These are phyloP conservation scores for Caenorhabditis japonica DNA, from an alignment of 2,888 invertebrate genomes.

Conservation along the genomic window DNA sequence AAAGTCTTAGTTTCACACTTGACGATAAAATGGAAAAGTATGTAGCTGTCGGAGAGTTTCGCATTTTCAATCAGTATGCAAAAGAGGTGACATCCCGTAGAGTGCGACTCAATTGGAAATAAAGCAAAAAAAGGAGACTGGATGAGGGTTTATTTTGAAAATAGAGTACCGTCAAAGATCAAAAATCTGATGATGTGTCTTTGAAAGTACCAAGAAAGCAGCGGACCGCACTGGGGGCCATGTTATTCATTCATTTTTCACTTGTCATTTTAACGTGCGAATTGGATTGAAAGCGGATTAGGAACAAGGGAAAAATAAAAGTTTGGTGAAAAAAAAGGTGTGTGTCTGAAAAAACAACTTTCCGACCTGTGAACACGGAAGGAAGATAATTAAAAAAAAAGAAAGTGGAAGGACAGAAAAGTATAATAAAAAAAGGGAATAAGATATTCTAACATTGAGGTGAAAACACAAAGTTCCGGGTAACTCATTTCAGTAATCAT, in stretches of 20 bases:
- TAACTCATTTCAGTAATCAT: slow-evolving; percentile 46
- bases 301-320: no score
- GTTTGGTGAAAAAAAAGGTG: no score
- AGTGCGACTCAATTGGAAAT: slow-evolving; percentile 10
- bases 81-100: slow-evolving; percentile 34
- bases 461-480: slow-evolving; percentile 16
- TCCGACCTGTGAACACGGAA: neutral
- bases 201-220: slow-evolving; percentile 8
- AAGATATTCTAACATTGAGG: slow-evolving; percentile 14
- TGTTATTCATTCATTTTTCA: slow-evolving; percentile 29
- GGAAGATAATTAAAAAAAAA: slow-evolving; percentile 1
- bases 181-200: slow-evolving; percentile 12
- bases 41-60: slow-evolving; percentile 7
- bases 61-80: slow-evolving; percentile 41
- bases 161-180: slow-evolving; percentile 10
- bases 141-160: slow-evolving; percentile 8
- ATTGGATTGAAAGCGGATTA: no score
- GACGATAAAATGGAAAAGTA: slow-evolving; percentile 35
- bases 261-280: no score
- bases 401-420: neutral
- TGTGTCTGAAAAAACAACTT: slow-evolving; percentile 19
- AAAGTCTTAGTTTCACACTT: no score
- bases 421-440: slow-evolving; percentile 16
- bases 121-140: neutral
- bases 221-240: slow-evolving; percentile 4